Conservation (phyloP, 2,888 invertebrate genomes). For the Exocentrus adspersus region DNA sequence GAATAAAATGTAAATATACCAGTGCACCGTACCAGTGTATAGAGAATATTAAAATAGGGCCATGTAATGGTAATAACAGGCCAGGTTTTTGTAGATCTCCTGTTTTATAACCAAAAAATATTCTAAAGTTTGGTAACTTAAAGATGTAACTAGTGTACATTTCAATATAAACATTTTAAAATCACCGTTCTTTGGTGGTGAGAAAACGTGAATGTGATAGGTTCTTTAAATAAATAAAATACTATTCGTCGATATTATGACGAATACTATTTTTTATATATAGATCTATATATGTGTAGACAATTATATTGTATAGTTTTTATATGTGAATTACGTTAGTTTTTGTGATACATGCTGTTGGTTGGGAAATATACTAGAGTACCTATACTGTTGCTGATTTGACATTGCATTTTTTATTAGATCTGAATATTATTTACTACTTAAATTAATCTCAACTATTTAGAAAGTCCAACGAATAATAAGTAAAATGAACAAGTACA, state of each 20-base stretch:
- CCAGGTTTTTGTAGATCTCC: constrained; percentile 17
- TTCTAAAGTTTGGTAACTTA: constrained; percentile 24
- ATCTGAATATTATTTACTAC: constrained; percentile 36
- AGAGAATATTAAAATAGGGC: neutral
- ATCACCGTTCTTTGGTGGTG: constrained; percentile 20
- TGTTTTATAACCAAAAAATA: constrained; percentile 15
- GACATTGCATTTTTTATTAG: constrained; percentile 31
- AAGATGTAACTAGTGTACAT: constrained; percentile 20
- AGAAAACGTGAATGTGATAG: constrained; percentile 31
- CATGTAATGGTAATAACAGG: neutral
- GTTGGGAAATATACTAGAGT: constrained; percentile 19
- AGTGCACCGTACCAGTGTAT: neutral
- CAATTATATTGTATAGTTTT: constrained; percentile 37
- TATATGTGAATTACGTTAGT: constrained; percentile 31
- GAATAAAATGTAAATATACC: neutral
- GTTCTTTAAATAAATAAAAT: constrained; percentile 30
- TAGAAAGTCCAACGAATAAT: constrained; percentile 24
- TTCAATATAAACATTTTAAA: constrained; percentile 15
- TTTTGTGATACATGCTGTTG: constrained; percentile 32
- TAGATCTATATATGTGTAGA: constrained; percentile 35
- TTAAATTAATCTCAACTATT: constrained; percentile 30
- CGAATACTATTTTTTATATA: constrained; percentile 36
- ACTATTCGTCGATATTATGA: constrained; percentile 31
- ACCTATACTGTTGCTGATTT: constrained; percentile 1
- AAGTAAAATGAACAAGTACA: constrained; percentile 24